Evolutionary conservation across 2,888 invertebrate species (phyloP), one percentile per base, ranked within the genome.

Genomic region (Cryptocephalus moraei): DNA sequence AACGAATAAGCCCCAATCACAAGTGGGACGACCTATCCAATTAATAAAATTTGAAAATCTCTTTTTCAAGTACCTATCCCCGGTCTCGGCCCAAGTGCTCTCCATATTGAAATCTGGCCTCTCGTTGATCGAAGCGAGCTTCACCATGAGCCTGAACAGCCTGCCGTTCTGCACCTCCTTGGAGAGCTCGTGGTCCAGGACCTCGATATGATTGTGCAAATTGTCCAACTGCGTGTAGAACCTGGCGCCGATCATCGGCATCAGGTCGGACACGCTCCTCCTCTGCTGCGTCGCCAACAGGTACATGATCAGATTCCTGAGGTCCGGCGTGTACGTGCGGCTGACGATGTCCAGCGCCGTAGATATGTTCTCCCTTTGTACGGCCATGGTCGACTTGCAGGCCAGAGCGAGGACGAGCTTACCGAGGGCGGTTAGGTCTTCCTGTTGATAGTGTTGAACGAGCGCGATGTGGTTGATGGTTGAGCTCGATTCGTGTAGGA

Each of bases 171-270:
- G 95, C 63, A 95, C 81, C 72, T 97, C 97, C 70, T 87, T 87
- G 10, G 90, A 80, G 50, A 97, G 74, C 69, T 95, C 94, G 55
- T 87, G 86, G 63, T 97, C 94, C 57, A 94, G 77, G 41, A 85
- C 80, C 69, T 97, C 97, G 41, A 86, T 84, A 56, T 91, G 83
- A 48, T 88, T 77, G 68, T 93, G 89, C 49, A 91, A 77, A 8
- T 88, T 85, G 71, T 97, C 96, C 66, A 96, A 76, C 74, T 97
- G 95, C 1, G 89, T 90, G 71, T 95, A 97, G 74, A 96, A 97
- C 49, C 96, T 78, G 40, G 95, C 95, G 40, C 91, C 97, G 60
- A 99, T 96, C 94, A 97, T 95, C 32, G 97, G 96, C 97, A 97
- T 97, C 62, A 97, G 80, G 74, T 97, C 96, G 54, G 91, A 91